Evolutionary conservation across 2,888 invertebrate species (phyloP).

Genomic region (Pimpla rufipes): DNA sequence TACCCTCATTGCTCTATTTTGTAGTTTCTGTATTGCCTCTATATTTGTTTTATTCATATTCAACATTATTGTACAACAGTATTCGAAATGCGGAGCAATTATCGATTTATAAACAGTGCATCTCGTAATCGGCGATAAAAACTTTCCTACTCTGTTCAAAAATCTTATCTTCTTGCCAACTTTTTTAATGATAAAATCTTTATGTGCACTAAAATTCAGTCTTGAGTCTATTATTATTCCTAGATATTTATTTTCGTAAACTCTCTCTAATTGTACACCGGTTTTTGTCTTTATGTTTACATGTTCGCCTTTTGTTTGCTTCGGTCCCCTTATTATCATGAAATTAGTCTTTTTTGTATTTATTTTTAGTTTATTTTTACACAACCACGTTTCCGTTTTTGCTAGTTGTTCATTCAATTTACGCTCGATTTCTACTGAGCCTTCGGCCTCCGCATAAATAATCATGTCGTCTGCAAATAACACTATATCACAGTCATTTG

Average conservation of each 20-base stretch:
- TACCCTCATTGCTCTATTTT: neutral
- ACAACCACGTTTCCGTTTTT: neutral
- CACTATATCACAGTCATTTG: neutral
- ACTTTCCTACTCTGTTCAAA: neutral
- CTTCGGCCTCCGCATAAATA: neutral
- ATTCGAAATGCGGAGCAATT: neutral
- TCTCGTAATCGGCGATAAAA: neutral
- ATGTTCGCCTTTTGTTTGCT: slow-evolving; percentile 8
- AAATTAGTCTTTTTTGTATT: slow-evolving; percentile 32
- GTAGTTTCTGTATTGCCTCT: neutral
- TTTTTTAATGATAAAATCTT: slow-evolving; percentile 8
- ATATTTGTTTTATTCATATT: neutral
- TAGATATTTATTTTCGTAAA: neutral
- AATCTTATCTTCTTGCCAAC: neutral
- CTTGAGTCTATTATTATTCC: slow-evolving; percentile 20
- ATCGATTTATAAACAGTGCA: neutral
- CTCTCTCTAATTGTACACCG: neutral
- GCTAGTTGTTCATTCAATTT: neutral
- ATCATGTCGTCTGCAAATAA: slow-evolving; percentile 18
- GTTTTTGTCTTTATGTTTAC: neutral
- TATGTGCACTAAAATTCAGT: neutral
- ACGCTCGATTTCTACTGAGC: slow-evolving; percentile 3
- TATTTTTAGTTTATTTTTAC: slow-evolving; percentile 28
- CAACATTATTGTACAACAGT: neutral
- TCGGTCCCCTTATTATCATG: slow-evolving; percentile 21